phyloP scores from a whole-genome alignment of 53 echinoderm and acorn worm genomes.

The Holothuria scabra region DNA sequence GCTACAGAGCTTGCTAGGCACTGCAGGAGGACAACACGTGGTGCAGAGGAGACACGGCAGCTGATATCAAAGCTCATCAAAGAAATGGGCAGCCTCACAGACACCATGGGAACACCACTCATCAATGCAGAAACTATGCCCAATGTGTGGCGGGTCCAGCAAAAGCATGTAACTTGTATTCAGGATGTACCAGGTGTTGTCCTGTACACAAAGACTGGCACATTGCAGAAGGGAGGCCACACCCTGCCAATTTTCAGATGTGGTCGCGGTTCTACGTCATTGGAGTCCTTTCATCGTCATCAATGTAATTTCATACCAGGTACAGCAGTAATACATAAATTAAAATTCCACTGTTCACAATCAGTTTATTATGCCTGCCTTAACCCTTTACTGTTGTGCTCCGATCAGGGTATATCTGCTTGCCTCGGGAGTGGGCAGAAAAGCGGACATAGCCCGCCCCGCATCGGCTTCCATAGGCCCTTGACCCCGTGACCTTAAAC shows the following conservation, averaged over 20 bases:
- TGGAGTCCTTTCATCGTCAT: constrained; percentile 67
- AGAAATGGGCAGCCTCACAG: constrained; percentile 55
- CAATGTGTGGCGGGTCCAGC: constrained; percentile 66
- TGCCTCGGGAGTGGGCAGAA: no score
- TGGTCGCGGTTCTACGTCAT: constrained; percentile 61
- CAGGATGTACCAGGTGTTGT: constrained; percentile 59
- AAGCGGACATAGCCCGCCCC: no score
- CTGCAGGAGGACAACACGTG: constrained; percentile 43
- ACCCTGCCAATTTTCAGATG: constrained; percentile 52
- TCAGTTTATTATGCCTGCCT: not conserved
- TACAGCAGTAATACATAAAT: not conserved
- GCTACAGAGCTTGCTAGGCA: constrained; percentile 35
- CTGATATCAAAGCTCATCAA: constrained; percentile 17
- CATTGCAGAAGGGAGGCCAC: constrained; percentile 41
- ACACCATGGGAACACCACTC: constrained; percentile 40
- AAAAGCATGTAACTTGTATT: constrained; percentile 66
- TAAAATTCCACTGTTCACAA: no score
- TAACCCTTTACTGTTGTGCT: no score
- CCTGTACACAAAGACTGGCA: constrained; percentile 59
- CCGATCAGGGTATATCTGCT: no score
- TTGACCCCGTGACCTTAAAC: no score
- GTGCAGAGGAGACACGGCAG: constrained; percentile 23
- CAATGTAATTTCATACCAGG: constrained; percentile 63
- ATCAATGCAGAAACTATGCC: constrained; percentile 48
- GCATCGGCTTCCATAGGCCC: no score